Percentiles rank a stretch among this genome's conserved stretches.
phyloP scores from a whole-genome alignment of 2,797 vertebrate genomes.

The Coregonus ussuriensis region DNA sequence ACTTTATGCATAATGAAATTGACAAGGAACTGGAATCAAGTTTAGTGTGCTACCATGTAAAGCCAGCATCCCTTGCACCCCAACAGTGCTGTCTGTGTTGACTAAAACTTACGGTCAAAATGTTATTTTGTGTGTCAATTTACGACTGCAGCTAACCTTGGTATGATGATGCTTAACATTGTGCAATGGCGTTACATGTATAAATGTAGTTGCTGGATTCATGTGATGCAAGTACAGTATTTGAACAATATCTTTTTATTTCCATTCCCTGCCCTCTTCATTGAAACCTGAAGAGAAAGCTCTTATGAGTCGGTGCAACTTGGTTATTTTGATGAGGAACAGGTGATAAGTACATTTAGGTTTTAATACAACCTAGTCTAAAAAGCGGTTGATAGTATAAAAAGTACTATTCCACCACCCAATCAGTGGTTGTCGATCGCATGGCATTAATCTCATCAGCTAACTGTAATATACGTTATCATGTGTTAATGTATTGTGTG shows the following conservation, averaged over 20 bases:
- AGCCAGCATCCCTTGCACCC: not conserved
- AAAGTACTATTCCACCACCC: not conserved
- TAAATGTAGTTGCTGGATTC: not conserved
- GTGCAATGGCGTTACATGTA: constrained; percentile 9
- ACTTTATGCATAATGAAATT: constrained; percentile 55
- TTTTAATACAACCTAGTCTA: not conserved
- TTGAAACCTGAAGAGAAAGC: not conserved
- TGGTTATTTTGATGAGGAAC: not conserved
- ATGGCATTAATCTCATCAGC: constrained; percentile 1
- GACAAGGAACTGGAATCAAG: constrained; percentile 2
- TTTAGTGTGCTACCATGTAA: not conserved
- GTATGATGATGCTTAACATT: constrained; percentile 3
- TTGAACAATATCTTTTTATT: not conserved
- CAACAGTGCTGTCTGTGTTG: not conserved
- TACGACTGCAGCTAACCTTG: constrained; percentile 11
- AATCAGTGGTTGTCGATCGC: constrained; percentile 5
- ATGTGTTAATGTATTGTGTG: not conserved
- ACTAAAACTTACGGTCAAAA: constrained; percentile 1
- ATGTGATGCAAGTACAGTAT: constrained; percentile 1
- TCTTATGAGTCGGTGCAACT: not conserved
- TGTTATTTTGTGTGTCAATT: not conserved
- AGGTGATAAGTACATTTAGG: not conserved
- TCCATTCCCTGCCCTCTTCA: not conserved
- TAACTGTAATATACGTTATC: not conserved
- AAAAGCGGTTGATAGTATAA: not conserved